Percentiles rank a stretch among this genome's conserved stretches.
These are phyloP conservation scores for Nannobrachium achirus DNA, from an alignment of 2,113 vertebrate species.

Conservation along the genomic window DNA sequence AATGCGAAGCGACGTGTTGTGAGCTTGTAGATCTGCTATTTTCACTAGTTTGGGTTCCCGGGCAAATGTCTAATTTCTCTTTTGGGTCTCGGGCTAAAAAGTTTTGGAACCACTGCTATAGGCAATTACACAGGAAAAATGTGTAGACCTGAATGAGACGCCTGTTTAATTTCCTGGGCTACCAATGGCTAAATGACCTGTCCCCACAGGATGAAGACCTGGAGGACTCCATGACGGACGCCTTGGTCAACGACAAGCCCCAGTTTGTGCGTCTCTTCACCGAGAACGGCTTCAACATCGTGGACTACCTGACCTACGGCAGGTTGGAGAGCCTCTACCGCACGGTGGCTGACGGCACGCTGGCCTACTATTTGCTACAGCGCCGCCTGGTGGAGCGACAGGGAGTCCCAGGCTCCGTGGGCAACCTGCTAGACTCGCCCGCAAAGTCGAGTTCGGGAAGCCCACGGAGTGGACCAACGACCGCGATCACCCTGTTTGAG, in stretches of 20 bases:
- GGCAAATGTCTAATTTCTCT: too few relatives aligned
- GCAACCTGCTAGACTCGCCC: neutral
- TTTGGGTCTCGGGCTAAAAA: too few relatives aligned
- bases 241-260: slow-evolving; percentile 86
- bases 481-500: slow-evolving; percentile 73
- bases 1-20: too few relatives aligned
- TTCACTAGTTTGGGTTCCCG: neutral
- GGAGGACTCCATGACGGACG: slow-evolving; percentile 86
- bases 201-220: slow-evolving; percentile 77
- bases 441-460: slow-evolving; percentile 22
- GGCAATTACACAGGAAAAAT: neutral
- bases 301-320: slow-evolving; percentile 82
- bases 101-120: too few relatives aligned
- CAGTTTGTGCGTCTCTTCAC: slow-evolving; percentile 89
- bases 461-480: neutral
- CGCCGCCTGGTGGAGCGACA: slow-evolving; percentile 63
- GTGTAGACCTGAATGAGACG: too few relatives aligned
- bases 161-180: too few relatives aligned
- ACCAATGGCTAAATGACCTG: neutral
- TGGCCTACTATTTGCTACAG: slow-evolving; percentile 78
- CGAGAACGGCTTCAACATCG: slow-evolving; percentile 86
- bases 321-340: slow-evolving; percentile 83
- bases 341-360: slow-evolving; percentile 71
- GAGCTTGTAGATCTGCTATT: neutral
- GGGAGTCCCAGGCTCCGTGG: neutral